Percentiles rank a stretch among this genome's conserved stretches.
These are phyloP conservation scores for Rhinoderma darwinii DNA, from an alignment of 2,113 vertebrate species.

Conservation along the genomic window DNA sequence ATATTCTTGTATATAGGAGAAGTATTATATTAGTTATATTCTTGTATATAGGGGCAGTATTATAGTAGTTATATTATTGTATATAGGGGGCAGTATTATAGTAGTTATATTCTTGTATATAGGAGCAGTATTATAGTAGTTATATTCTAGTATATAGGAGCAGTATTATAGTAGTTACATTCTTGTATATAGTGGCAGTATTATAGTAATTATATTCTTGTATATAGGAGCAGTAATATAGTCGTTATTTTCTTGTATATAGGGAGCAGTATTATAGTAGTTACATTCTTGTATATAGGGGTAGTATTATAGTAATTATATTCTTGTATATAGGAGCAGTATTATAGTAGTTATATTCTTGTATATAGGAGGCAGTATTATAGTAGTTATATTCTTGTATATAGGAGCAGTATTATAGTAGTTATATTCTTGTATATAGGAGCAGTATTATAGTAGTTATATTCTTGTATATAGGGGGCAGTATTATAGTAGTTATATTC, in stretches of 20 bases:
- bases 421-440: not conserved
- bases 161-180: constrained; percentile 14
- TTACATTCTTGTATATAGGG: constrained; percentile 2
- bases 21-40: too few species aligned
- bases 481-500: too few species aligned
- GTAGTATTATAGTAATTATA: constrained; percentile 10
- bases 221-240: constrained; percentile 13
- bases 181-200: constrained; percentile 4
- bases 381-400: not conserved
- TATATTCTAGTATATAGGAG: not conserved
- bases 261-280: too few species aligned
- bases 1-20: too few species aligned
- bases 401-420: not conserved
- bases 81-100: too few species aligned
- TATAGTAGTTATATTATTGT: too few species aligned
- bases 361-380: not conserved
- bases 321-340: too few species aligned
- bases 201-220: constrained; percentile 6
- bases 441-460: not conserved
- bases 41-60: too few species aligned
- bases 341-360: constrained; percentile 6
- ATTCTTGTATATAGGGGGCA: not conserved
- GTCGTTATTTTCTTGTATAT: too few species aligned
- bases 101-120: too few species aligned
- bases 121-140: too few species aligned